Conservation (phyloP, 2,797 vertebrate genomes). For the Xenopus petersii region DNA sequence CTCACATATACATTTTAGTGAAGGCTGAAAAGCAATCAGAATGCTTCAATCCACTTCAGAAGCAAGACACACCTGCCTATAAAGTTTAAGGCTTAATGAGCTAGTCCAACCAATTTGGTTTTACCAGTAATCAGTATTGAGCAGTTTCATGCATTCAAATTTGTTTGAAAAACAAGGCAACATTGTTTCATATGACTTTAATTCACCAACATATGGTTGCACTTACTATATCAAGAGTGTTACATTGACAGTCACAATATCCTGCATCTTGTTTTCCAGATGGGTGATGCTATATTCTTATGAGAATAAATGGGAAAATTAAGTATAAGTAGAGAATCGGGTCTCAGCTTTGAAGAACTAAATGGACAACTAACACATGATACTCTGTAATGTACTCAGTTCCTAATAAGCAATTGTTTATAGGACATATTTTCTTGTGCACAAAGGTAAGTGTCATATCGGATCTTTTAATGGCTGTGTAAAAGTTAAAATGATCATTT, state of each 20-base stretch:
- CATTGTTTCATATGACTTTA: constrained; percentile 29
- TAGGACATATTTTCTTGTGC: constrained; percentile 35
- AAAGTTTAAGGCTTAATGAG: no score
- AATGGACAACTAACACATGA: no score
- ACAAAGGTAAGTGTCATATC: constrained; percentile 27
- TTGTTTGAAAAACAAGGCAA: constrained; percentile 9
- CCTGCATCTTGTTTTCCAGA: constrained; percentile 41
- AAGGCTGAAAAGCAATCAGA: no score
- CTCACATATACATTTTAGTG: no score
- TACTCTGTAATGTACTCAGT: neutral
- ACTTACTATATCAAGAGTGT: constrained; percentile 4
- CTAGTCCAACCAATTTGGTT: no score
- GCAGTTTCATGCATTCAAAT: no score
- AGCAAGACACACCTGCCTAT: no score
- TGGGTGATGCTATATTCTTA: constrained; percentile 40
- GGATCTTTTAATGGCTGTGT: constrained; percentile 29
- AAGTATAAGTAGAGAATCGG: neutral
- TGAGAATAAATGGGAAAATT: constrained; percentile 40
- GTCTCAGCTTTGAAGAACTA: no score
- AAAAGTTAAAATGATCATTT: constrained; percentile 20
- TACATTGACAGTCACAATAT: constrained; percentile 41
- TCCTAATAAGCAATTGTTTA: constrained; percentile 51
- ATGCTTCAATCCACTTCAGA: no score
- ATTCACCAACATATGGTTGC: neutral
- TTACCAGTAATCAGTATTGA: no score